Base-by-base conservation (phyloP, 2,888 invertebrate species). In the Exocentrus adspersus region DNA sequence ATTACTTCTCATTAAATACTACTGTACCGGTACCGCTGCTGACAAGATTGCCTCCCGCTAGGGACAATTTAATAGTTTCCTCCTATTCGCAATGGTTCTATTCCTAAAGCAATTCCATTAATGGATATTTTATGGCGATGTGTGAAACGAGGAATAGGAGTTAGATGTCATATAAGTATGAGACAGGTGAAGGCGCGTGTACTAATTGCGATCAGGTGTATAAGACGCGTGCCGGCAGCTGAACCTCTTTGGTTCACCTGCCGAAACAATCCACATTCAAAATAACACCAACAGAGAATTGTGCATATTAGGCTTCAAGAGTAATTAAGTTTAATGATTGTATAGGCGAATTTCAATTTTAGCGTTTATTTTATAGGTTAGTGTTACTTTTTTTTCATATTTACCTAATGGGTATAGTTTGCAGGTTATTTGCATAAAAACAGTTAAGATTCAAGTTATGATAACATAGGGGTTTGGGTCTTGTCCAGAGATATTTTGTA, bases 201-300 rank as follows among this genome's bases (percentile, higher is more conserved):
- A 77, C 79, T 80, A 81, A 81, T 81, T 81, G 79, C 75, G 72
- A 72, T 80, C 81, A 81, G 80, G 80, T 81, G 81, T 79, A 77
- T 68, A 72, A 76, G 78, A 75, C 81, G 79, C 80, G 81, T 80
- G 81, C 79, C 78, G 76, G 79, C 81, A 82, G 80, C 78, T 82
- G 82, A 64, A 51, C 50, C 41, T 61, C 64, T 62, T 64, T 67
- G 68, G 72, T 77, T 77, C 80, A 80, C 81, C 80, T 80, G 80
- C 78, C 78, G 75, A 74, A 76, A 75, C 75, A 73, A 72, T 72
- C 67, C 72, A 71, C 73, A 72, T 71, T 71, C 72, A 67, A 62
- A 63, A 64, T 42, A 37, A 56, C 62, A 51, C 32, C 64, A 62
- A 48, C 60, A 60, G 46, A 46, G 57, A 45, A 32, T 57, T 57